Evolutionary conservation across 2,113 vertebrate genomes (phyloP).

Genomic region (Pseudonaja textilis): DNA sequence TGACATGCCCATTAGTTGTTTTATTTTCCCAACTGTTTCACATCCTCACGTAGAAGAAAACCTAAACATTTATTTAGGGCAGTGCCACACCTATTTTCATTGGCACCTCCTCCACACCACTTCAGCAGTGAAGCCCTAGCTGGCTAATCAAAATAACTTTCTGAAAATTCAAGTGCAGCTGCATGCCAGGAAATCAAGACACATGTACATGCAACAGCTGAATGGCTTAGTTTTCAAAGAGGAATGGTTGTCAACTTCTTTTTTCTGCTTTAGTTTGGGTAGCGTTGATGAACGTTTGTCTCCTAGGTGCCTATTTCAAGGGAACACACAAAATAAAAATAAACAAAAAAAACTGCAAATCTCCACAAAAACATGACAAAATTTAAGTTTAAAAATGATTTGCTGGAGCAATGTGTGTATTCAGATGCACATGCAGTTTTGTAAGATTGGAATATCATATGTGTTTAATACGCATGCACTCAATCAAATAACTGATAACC

Average conservation of each 20-base stretch:
- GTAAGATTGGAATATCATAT: accelerated
- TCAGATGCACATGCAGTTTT: background rate
- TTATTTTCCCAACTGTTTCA: background rate
- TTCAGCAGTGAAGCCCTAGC: accelerated
- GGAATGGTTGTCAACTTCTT: constrained; percentile 29
- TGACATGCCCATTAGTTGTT: accelerated
- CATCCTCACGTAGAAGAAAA: background rate
- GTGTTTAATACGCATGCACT: background rate
- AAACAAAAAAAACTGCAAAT: background rate
- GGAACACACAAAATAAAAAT: background rate
- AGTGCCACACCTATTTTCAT: background rate
- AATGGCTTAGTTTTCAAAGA: background rate
- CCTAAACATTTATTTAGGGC: background rate
- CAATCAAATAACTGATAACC: background rate
- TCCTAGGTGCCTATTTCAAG: constrained; percentile 32
- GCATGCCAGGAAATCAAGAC: background rate
- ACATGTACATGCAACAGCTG: constrained; percentile 1
- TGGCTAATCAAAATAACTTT: background rate
- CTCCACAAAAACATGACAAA: background rate
- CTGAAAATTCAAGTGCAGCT: background rate
- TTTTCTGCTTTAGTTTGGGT: background rate
- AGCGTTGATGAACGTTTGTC: background rate
- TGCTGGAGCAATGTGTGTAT: background rate
- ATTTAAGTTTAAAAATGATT: background rate
- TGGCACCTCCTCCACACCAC: accelerated